A percentile compares a stretch with the other conserved stretches of the same genome.
These are phyloP conservation scores for Poicephalus gulielmi DNA, from an alignment of 2,113 vertebrate species.

Conservation along the genomic window DNA sequence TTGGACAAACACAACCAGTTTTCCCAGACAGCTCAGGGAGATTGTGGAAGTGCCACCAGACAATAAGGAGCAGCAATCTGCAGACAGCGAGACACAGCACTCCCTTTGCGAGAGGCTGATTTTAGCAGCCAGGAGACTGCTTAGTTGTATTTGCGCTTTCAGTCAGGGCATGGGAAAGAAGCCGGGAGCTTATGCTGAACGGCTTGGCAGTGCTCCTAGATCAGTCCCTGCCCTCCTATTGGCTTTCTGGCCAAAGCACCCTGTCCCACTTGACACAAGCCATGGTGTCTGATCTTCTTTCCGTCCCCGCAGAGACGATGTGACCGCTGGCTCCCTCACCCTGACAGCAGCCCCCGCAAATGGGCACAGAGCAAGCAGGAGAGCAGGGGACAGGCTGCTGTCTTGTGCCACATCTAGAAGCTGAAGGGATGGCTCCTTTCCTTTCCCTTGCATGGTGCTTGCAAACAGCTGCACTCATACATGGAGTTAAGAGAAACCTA, in stretches of 20 bases:
- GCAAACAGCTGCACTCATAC: not conserved
- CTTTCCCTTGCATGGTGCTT: not conserved
- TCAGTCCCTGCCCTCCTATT: not conserved
- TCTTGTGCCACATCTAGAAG: not conserved
- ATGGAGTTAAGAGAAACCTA: not conserved
- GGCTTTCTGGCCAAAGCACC: not conserved
- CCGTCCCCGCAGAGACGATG: rapidly evolving
- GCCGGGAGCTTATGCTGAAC: not conserved
- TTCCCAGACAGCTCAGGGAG: not conserved
- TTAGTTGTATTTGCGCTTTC: not conserved
- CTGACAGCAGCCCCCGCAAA: not conserved
- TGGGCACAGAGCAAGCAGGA: not conserved
- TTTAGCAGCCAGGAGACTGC: not conserved
- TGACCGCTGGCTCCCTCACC: not conserved
- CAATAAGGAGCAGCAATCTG: not conserved
- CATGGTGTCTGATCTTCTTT: not conserved
- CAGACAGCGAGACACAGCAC: not conserved
- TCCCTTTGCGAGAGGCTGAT: not conserved
- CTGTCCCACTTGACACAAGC: not conserved
- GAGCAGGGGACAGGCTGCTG: not conserved
- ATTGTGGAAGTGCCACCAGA: not conserved
- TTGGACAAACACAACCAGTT: not conserved
- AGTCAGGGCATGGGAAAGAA: not conserved
- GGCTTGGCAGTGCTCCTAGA: not conserved
- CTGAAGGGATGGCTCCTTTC: not conserved